phyloP scores from a whole-genome alignment of 2,113 vertebrate species.

The Cochlearius cochlearius region DNA sequence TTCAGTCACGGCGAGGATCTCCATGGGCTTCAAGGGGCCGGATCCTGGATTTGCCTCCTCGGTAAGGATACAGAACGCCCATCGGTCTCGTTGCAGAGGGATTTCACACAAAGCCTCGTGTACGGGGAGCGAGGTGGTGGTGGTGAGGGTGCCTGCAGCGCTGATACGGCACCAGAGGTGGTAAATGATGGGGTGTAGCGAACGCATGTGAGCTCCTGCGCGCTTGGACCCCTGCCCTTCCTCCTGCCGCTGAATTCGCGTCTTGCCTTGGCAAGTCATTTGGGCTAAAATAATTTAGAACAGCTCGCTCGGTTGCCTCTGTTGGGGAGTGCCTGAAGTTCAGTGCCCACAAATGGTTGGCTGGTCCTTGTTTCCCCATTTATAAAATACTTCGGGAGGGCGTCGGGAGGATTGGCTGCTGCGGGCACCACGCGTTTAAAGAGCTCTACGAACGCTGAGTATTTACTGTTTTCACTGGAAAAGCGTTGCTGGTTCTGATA shows the following conservation, averaged over 20 bases:
- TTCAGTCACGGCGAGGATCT: neutral
- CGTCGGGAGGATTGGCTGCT: neutral
- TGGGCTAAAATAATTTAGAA: neutral
- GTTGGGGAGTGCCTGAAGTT: neutral
- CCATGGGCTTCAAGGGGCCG: neutral
- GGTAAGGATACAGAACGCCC: neutral
- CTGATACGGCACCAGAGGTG: fast-evolving
- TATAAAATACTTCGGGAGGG: neutral
- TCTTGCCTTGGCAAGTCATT: neutral
- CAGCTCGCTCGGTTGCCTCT: fast-evolving
- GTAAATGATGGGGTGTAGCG: too few species aligned
- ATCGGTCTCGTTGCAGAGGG: fast-evolving
- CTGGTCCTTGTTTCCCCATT: neutral
- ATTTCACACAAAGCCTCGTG: neutral
- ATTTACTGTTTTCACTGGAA: neutral
- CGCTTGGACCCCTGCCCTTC: neutral
- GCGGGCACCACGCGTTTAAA: fast-evolving
- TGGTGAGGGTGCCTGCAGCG: neutral
- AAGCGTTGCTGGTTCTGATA: fast-evolving
- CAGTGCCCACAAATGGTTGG: fast-evolving
- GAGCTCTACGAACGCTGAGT: neutral
- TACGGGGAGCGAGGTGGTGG: fast-evolving
- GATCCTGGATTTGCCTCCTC: neutral
- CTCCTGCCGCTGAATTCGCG: neutral
- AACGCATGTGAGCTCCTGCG: neutral